Conservation (phyloP, 2,888 invertebrate species). For the Chrysina gloriosa region DNA sequence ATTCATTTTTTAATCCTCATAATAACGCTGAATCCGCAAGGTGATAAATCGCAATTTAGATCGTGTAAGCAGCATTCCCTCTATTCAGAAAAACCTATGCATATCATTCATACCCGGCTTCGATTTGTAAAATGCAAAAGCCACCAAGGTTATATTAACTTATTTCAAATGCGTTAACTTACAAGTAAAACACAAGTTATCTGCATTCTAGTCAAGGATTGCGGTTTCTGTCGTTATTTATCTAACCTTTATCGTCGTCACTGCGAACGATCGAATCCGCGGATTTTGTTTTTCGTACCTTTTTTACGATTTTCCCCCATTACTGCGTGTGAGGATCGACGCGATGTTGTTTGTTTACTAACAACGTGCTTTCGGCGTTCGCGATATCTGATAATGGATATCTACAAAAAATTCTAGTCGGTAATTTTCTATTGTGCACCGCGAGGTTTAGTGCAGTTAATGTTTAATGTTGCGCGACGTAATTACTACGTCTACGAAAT, state of each 20-base stretch:
- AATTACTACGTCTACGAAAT: neutral
- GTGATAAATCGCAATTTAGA: neutral
- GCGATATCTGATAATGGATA: slow-evolving; percentile 17
- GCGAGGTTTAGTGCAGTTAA: neutral
- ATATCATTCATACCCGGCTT: neutral
- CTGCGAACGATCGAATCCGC: neutral
- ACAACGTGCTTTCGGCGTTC: slow-evolving; percentile 1
- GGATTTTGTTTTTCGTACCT: neutral
- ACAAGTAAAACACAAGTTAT: neutral
- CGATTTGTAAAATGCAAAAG: neutral
- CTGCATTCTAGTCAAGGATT: slow-evolving; percentile 1
- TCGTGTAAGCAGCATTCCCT: neutral
- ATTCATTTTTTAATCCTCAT: neutral
- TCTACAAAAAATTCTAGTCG: slow-evolving; percentile 4
- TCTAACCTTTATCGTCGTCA: neutral
- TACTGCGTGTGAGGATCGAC: slow-evolving; percentile 1
- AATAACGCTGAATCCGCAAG: neutral
- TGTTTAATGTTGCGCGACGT: neutral
- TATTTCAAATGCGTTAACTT: slow-evolving; percentile 15
- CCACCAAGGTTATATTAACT: slow-evolving; percentile 10
- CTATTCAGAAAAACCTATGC: neutral
- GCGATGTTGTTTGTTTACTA: slow-evolving; percentile 17
- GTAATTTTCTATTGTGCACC: slow-evolving; percentile 6
- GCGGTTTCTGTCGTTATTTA: neutral
- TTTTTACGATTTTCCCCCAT: neutral